Base-by-base conservation (phyloP, 2,113 vertebrate species). In the Cricetomys ansorgei region DNA sequence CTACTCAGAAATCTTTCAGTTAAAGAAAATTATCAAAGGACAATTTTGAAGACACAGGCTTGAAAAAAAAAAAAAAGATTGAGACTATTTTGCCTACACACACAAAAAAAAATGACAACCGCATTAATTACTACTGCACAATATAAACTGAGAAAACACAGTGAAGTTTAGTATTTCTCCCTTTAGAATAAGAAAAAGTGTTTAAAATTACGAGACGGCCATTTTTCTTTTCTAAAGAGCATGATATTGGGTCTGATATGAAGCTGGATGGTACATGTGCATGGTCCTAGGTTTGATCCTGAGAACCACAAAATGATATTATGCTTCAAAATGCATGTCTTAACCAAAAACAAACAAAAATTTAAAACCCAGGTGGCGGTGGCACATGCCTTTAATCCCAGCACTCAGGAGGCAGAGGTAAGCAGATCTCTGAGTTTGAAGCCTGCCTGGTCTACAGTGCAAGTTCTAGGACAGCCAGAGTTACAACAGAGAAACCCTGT, bases 11-110 rank as follows among this genome's bases (percentile, higher is more conserved):
- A 93, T 90, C 40, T 1, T 92, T 19, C 31, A 86, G 79, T 89
- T 57, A 92, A 97, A 96, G 53, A 3, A 94, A 72, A 96, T 88
- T 21, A 64, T 94, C 64, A 92, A 15, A 57, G 96, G 62, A 88
- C 34, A 40, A 53, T 31, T 89, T 83, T 65, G 62, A 69, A 96
- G 93, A 88, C 31, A 94, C 25, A 92, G 34, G 15, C n/a, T 21
- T 1, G 4, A 81, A 13, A 55, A 43, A 91, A 95, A 86, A 16
- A 94, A 64, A 31, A 13, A 86, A 48, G 31, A 40, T 5, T n/a
- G n/a, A n/a, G n/a, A 12, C 5, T 50, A 48, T 31, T 86, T 87
- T 85, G 16, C 40, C 72, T n/a, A 75, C 5, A 83, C 34, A 88
- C 0, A n/a, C n/a, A n/a, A n/a, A 64, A 84, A 86, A 91, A 91